Percentiles rank a stretch among this genome's conserved stretches.
Evolutionary conservation across 37 sponge, comb jelly and placozoan genomes (phyloP).

Genomic region (Cladorhizidae sp.): DNA sequence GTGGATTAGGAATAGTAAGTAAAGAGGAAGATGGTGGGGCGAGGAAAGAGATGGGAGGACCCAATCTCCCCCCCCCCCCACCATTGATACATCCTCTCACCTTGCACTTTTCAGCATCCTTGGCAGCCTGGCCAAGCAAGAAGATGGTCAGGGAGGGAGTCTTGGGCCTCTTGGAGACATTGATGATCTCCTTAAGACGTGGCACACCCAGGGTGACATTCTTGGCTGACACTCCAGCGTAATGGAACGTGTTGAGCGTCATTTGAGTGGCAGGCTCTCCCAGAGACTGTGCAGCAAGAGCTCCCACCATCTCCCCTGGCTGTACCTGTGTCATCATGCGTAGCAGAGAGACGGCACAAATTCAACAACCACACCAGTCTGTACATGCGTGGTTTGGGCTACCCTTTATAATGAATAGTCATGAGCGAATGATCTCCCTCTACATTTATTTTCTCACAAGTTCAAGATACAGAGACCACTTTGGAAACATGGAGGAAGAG

Average conservation of each 20-base stretch:
- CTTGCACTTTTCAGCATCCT: constrained; percentile 93
- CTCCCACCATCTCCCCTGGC: constrained; percentile 98
- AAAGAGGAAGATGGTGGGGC: background rate
- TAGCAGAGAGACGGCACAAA: too few relatives aligned
- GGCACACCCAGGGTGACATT: constrained; percentile 99
- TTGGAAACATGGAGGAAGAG: too few relatives aligned
- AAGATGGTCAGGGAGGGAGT: constrained; percentile 98
- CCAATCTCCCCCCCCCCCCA: background rate
- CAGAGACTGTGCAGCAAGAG: constrained; percentile 96
- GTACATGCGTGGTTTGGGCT: too few relatives aligned
- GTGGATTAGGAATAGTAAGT: too few relatives aligned
- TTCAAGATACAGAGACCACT: too few relatives aligned
- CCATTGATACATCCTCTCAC: constrained; percentile 24
- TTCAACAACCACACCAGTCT: too few relatives aligned
- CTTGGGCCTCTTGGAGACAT: constrained; percentile 98
- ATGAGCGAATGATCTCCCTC: background rate
- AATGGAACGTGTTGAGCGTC: constrained; percentile 99
- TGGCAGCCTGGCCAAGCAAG: constrained; percentile 91
- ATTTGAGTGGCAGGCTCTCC: constrained; percentile 99
- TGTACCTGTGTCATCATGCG: constrained; percentile 64
- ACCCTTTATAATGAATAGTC: too few relatives aligned
- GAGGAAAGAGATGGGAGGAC: background rate
- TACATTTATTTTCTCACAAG: too few relatives aligned
- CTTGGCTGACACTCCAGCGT: constrained; percentile 99
- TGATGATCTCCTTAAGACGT: constrained; percentile 98